Percentiles rank a stretch among this genome's conserved stretches.
Conservation (phyloP, 2,888 invertebrate genomes). For the Macroteleia sp. region DNA sequence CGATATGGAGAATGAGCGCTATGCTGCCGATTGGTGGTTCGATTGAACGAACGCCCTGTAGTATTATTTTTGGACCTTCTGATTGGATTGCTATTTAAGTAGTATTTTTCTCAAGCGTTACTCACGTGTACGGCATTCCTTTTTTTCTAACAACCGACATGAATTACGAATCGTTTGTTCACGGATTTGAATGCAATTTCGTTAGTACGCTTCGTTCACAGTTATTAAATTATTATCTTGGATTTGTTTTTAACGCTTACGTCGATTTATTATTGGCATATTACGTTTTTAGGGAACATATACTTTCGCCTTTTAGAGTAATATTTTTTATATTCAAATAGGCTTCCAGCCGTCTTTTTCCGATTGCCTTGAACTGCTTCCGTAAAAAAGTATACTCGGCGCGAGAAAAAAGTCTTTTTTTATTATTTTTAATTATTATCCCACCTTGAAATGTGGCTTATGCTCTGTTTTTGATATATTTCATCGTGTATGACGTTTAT, state of each 20-base stretch:
- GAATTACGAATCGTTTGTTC: slow-evolving; percentile 52
- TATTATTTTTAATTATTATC: slow-evolving; percentile 13
- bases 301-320: slow-evolving; percentile 71
- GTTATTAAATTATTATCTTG: slow-evolving; percentile 59
- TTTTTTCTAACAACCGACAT: slow-evolving; percentile 15
- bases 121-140: slow-evolving; percentile 51
- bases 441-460: slow-evolving; percentile 78
- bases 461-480: slow-evolving; percentile 78
- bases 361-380: slow-evolving; percentile 73
- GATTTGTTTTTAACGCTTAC: slow-evolving; percentile 49
- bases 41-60: slow-evolving; percentile 56
- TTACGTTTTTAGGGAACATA: slow-evolving; percentile 51
- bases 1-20: slow-evolving; percentile 50
- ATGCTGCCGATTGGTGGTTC: slow-evolving; percentile 66
- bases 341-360: slow-evolving; percentile 56
- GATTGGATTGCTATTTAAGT: slow-evolving; percentile 71
- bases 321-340: slow-evolving; percentile 57
- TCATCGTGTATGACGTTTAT: slow-evolving; percentile 76
- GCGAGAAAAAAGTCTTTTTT: slow-evolving; percentile 35
- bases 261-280: slow-evolving; percentile 66
- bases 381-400: slow-evolving; percentile 62
- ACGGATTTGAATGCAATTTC: slow-evolving; percentile 72
- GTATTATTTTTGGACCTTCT: slow-evolving; percentile 45
- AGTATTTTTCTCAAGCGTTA: slow-evolving; percentile 57
- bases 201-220: slow-evolving; percentile 72